Conservation (phyloP, 2,888 invertebrate genomes). For the Linnaemya vulpina region DNA sequence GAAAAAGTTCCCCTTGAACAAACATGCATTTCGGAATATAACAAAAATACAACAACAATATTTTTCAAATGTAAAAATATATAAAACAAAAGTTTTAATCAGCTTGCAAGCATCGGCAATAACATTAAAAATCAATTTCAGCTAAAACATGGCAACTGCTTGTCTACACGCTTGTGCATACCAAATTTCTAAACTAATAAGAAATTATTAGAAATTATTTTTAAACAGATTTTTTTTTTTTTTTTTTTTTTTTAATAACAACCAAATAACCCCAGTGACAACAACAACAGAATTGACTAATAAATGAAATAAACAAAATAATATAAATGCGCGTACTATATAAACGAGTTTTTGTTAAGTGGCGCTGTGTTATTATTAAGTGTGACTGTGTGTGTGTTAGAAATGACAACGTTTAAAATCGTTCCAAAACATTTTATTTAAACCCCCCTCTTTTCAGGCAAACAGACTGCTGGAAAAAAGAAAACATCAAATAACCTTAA, state of each 20-base stretch:
- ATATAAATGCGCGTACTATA: too few relatives aligned
- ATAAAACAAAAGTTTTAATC: constrained; percentile 19
- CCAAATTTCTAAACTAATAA: constrained; percentile 43
- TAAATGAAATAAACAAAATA: not conserved
- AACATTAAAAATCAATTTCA: constrained; percentile 56
- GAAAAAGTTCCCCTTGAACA: constrained; percentile 21
- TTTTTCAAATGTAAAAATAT: constrained; percentile 49
- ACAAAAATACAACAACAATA: constrained; percentile 17
- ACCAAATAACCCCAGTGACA: not conserved
- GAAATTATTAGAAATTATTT: constrained; percentile 57
- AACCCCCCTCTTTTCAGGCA: constrained; percentile 58
- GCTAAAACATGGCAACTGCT: constrained; percentile 45
- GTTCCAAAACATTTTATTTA: constrained; percentile 59
- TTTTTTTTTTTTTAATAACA: constrained; percentile 2
- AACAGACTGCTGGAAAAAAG: constrained; percentile 2
- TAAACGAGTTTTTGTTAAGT: constrained; percentile 12
- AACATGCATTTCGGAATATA: not conserved
- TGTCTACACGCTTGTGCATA: constrained; percentile 32
- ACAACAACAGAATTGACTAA: not conserved
- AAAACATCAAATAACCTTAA: constrained; percentile 52
- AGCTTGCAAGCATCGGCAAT: constrained; percentile 38
- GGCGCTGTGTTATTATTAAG: not conserved
- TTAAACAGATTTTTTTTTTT: constrained; percentile 31
- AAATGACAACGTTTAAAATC: constrained; percentile 66
- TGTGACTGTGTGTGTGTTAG: constrained; percentile 36